Evolutionary conservation across 2,113 vertebrate species (phyloP), one percentile per base, ranked within the genome.

Genomic region (Thunnus thynnus): DNA sequence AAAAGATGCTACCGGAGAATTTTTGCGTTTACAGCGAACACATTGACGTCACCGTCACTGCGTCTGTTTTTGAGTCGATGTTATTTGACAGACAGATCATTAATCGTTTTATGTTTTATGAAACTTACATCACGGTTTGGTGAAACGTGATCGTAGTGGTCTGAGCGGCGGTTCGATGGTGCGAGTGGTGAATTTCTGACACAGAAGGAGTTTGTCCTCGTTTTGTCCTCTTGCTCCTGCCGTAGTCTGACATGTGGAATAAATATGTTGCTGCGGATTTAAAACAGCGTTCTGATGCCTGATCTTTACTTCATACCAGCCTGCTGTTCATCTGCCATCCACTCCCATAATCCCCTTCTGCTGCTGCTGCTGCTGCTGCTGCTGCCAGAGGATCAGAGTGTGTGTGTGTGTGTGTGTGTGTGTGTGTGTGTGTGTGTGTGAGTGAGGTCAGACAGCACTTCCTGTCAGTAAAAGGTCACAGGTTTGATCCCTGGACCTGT

Each of bases 311-410:
- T 76, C 65, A 20, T 82, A 86, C 75, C 68, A 54, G 47, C 82
- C 78, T 54, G 63, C 84, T 82, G 80, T 76, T 87, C 86, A 85
- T 88, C 85, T 82, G 84, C 73, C 81, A 80, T 80, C 78, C 65
- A 58, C 74, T 90, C 83, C 88, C 84, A 83, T 93, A 90, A 93
- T 90, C 93, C 90, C 77, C 79, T 69, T 70, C 67, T 83, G 81
- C 84, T 82, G 77, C 72, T 41, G 70, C 67, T 50, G 36, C 36
- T 41, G 36, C 36, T 41, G 27, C 27, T 4, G 27, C 27, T 30
- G 71, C 76, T 63, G 72, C 81, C 72, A 78, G 76, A 27, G 68
- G 82, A 88, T 91, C 55, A 70, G 69, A 8, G 71, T 78, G 83
- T 82, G 81, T 63, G 69, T 72, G n/a, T 51, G 65, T 62, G 74